Evolutionary conservation across 2,113 vertebrate genomes (phyloP), one percentile per base, ranked within the genome.

Genomic region (Gymnocephalus cernua): DNA sequence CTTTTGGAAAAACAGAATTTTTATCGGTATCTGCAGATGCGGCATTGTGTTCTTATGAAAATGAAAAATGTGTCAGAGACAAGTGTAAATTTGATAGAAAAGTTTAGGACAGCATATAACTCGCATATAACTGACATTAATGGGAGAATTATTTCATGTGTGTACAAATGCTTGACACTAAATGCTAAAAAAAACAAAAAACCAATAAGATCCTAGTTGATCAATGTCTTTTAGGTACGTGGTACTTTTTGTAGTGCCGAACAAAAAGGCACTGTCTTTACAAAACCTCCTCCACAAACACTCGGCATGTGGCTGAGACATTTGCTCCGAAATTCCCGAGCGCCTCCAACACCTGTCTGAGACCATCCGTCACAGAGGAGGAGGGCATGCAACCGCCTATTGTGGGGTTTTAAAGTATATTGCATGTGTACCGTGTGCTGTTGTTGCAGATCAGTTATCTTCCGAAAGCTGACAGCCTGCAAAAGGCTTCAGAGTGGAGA

Each of bases 361-460:
- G 25, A 29, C 75, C 68, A 83, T 91, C 81, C 67, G 41, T 87
- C 88, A 80, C 53, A 50, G 53, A 45, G 48, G 70, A 75, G 62
- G 32, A 27, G 75, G 16, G 41, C 16, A 21, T 3, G 72, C 48
- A 23, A 7, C 82, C 14, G 18, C 65, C 57, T 66, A 45, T 27
- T 11, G 41, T 10, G 61, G 27, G 0, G 23, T 66, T 85, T 54
- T 61, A 74, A 85, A 85, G 69, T 16, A 83, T 54, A 85, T 54
- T 69, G 27, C 9, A 58, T 69, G 69, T 35, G 44, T 16, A 27
- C 45, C 27, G 63, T 79, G 35, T 70, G 62, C 64, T 54, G 80
- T 72, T 63, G 64, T 74, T 73, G 69, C 84, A 82, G 85, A 89
- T 89, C 68, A 19, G 66, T 83, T 82, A 67, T 77, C 38, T 38